A percentile compares a stretch with the other conserved stretches of the same genome.
Conservation (phyloP, 2,888 invertebrate species). For the Pandemis cinnamomeana region DNA sequence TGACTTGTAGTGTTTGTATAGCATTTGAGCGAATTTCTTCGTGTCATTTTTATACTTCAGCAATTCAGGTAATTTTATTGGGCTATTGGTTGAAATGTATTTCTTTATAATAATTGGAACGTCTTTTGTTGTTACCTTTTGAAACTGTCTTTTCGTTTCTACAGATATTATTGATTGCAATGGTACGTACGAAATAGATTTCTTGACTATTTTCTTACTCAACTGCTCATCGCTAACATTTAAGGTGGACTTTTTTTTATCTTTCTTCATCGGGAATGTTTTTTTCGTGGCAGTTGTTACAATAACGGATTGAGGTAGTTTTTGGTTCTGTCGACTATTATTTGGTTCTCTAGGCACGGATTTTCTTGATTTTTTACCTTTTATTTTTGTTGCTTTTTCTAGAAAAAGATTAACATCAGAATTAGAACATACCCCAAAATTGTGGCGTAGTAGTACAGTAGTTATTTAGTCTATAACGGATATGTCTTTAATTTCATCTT, state of each 20-base stretch:
- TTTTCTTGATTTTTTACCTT: background rate
- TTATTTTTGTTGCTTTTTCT: slow-evolving; percentile 23
- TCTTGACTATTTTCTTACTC: background rate
- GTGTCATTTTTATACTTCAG: slow-evolving; percentile 24
- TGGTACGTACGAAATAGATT: background rate
- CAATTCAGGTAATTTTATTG: slow-evolving; percentile 21
- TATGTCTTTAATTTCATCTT: too few species aligned
- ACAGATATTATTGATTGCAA: slow-evolving; percentile 10
- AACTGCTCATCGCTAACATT: background rate
- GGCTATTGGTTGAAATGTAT: slow-evolving; percentile 33
- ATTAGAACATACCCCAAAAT: too few species aligned
- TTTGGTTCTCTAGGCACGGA: background rate
- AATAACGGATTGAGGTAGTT: background rate
- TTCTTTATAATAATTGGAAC: slow-evolving; percentile 10
- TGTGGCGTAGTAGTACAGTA: too few species aligned
- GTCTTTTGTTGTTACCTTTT: background rate
- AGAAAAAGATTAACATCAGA: background rate
- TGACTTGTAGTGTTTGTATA: slow-evolving; percentile 19
- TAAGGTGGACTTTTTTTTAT: background rate
- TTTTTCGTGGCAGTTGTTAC: background rate
- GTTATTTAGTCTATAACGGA: too few species aligned
- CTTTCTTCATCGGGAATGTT: slow-evolving; percentile 1
- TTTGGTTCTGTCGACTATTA: background rate
- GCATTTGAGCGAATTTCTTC: slow-evolving; percentile 27
- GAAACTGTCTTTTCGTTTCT: slow-evolving; percentile 1